Evolutionary conservation across 2,888 invertebrate species (phyloP), one percentile per base, ranked within the genome.

Genomic region (Agrotis segetum): DNA sequence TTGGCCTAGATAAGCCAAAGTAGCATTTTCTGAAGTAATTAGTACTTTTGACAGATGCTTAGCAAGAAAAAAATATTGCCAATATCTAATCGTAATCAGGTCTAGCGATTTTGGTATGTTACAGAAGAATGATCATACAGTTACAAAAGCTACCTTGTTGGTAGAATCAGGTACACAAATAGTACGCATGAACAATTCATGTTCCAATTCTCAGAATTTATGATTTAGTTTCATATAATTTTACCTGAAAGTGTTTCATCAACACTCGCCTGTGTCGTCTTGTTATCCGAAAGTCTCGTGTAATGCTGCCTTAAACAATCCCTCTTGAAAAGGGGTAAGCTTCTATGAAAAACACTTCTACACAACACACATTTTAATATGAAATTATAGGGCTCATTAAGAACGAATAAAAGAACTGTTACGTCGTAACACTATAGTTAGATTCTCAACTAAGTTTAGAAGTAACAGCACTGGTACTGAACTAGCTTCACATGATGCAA

Each of bases 221-320:
- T 24, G 13, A 64, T 58, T 13, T 19, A 11, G 19, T 58, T 34
- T 29, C 14, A 29, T 29, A 29, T 40, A 9, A 40, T 5, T 49
- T 67, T 60, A 74, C 73, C 77, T 74, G 60, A 2, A 50, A 70
- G 11, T 6, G 7, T 49, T 34, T 46, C n/a, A 16, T 49, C n/a
- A 44, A 55, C 44, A 44, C 16, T 14, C 34, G 6, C 6, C 14
- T 14, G 3, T 3, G n/a, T 14, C 59, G 40, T 49, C 5, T 67
- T 46, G 46, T 40, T n/a, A 19, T 47, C 24, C 46, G 44, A 19
- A 40, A 40, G 19, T 49, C 14, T 11, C 21, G 19, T n/a, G 21
- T 3, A 34, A 24, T 58, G 16, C 4, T 52, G n/a, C 21, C 16
- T 40, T 2, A 14, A 1, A 14, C 29, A 46, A 13, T 34, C n/a